These are phyloP conservation scores for Pogonomyrmex californicus DNA, from an alignment of 1,140 invertebrate genomes.

Conservation along the genomic window DNA sequence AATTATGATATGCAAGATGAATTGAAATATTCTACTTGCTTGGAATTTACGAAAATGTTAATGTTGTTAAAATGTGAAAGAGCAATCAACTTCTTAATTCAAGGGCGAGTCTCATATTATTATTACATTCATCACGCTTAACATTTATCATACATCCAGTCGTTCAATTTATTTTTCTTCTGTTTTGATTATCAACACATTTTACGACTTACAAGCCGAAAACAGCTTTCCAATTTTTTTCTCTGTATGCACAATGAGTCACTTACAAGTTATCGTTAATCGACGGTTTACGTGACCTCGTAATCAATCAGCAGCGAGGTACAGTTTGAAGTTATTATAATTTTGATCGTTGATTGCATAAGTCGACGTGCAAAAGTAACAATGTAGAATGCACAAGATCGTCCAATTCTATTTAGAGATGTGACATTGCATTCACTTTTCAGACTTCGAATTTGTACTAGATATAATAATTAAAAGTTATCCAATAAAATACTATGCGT, in stretches of 20 bases:
- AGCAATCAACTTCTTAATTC: not conserved
- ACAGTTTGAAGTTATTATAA: constrained; percentile 36
- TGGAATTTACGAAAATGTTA: not conserved
- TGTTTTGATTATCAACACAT: constrained; percentile 46
- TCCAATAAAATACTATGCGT: not conserved
- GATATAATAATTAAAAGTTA: not conserved
- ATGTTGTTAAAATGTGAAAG: not conserved
- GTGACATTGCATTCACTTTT: not conserved
- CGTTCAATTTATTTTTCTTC: constrained; percentile 1
- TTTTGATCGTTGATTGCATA: constrained; percentile 40
- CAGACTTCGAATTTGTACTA: not conserved
- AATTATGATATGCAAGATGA: not conserved
- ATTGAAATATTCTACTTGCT: not conserved
- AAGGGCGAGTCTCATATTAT: constrained; percentile 5
- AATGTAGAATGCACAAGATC: not conserved
- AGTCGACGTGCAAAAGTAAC: constrained; percentile 24
- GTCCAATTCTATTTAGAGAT: not conserved
- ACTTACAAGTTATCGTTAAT: constrained; percentile 34
- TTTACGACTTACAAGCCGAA: not conserved
- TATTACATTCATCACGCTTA: not conserved
- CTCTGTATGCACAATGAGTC: constrained; percentile 32
- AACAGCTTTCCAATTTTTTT: constrained; percentile 33
- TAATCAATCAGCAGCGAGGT: constrained; percentile 25
- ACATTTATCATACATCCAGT: constrained; percentile 14
- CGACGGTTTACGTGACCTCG: constrained; percentile 31